Evolutionary conservation across 1,140 invertebrate genomes (phyloP).

Genomic region (Macrosteles quadrilineatus): DNA sequence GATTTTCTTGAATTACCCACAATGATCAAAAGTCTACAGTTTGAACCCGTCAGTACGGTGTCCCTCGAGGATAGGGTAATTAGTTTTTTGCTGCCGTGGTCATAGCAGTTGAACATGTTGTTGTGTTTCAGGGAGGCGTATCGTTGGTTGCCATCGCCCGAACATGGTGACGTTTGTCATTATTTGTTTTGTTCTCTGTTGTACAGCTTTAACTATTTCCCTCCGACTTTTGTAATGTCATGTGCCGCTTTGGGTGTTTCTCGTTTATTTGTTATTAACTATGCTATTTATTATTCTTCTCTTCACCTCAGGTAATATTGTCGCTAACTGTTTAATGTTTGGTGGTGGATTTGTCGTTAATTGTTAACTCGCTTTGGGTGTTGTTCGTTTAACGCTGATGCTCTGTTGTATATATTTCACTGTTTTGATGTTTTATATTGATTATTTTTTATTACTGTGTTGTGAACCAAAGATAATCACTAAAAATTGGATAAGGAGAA

Average conservation of each 20-base stretch:
- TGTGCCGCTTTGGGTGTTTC: slow-evolving; percentile 10
- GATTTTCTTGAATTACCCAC: too few species aligned
- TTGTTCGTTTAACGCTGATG: background rate
- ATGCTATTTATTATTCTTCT: background rate
- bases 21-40: too few species aligned
- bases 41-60: too few species aligned
- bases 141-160: background rate
- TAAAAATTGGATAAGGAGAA: too few species aligned
- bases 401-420: too few species aligned
- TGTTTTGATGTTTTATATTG: background rate
- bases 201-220: slow-evolving; percentile 7
- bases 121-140: background rate
- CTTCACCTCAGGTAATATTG: background rate
- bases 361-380: background rate
- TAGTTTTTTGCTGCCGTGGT: too few species aligned
- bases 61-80: too few species aligned
- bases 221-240: background rate
- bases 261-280: slow-evolving; percentile 5
- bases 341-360: background rate
- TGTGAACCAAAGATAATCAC: too few species aligned
- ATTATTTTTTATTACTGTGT: too few species aligned
- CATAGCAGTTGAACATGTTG: background rate
- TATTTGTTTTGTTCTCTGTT: slow-evolving; percentile 5
- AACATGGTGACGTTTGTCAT: slow-evolving; percentile 8
- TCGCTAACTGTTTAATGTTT: background rate